Evolutionary conservation across 2,113 vertebrate genomes (phyloP), one percentile per base, ranked within the genome.

Genomic region (Albula glossodonta): DNA sequence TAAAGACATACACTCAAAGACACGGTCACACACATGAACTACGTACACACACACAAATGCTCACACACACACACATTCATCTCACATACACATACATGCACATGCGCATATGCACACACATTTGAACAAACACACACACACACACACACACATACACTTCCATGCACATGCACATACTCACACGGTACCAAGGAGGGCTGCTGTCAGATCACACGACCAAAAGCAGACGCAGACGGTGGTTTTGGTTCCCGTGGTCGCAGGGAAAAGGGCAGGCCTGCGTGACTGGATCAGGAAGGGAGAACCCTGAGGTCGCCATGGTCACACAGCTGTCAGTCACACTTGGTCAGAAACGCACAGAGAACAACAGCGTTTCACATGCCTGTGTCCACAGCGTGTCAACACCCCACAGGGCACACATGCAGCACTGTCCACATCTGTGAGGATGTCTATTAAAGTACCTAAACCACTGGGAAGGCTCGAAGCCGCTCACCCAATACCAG

Each of bases 181-280:
- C 49, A 87, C 87, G 80, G 85, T 86, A 87, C 51, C 87, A 49
- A 12, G 85, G 63, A 83, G 31, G 31, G 84, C 89, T 89, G 89
- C 87, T 66, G 74, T 8, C 56, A 83, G 90, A 88, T 94, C 93
- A 94, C 90, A 91, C 94, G 93, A 94, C 86, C 88, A 90, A 89
- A 41, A 41, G 31, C 31, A 41, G 31, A 41, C 31, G 91, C 93
- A 94, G 94, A 94, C 93, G 49, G 93, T 91, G 92, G 93, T 93
- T 94, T 92, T 87, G 88, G 89, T 88, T 92, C 92, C 92, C 89
- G 22, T 2, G 83, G 89, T 90, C 91, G 93, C 78, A 50, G 78
- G 50, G 11, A 91, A 92, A 92, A 89, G 90, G 91, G 89, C 91
- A 88, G 89, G 88, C 81, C 88, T 84, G 80, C 87, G 86, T 87